phyloP scores from a whole-genome alignment of 2,888 invertebrate species.

The Sycophila texana region DNA sequence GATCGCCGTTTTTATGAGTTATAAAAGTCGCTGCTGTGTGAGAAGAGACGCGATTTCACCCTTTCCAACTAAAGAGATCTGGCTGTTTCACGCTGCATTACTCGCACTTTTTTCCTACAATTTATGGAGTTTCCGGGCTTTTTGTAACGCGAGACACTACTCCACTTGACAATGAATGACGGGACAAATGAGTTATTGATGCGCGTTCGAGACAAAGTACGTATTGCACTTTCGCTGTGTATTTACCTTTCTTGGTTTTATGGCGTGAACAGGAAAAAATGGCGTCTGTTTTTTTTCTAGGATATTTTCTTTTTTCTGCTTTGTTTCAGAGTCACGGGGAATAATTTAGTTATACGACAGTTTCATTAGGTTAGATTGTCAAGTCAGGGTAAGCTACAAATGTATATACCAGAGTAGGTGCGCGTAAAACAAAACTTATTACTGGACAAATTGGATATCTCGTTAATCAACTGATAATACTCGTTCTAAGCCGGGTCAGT shows the following conservation, averaged over 20 bases:
- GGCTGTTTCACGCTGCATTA: conserved; percentile 30
- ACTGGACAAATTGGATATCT: conserved; percentile 38
- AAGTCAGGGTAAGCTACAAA: conserved; percentile 1
- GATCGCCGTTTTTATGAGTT: conserved; percentile 35
- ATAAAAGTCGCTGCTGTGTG: conserved; percentile 44
- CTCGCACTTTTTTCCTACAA: conserved; percentile 18
- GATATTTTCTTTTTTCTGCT: too few species aligned
- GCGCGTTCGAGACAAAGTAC: background rate
- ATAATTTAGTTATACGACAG: conserved; percentile 6
- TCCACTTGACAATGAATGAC: conserved; percentile 20
- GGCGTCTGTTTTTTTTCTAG: too few species aligned
- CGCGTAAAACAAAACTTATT: conserved; percentile 21
- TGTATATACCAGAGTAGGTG: background rate
- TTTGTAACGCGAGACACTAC: conserved; percentile 1
- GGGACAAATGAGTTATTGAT: conserved; percentile 4
- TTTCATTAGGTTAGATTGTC: conserved; percentile 20
- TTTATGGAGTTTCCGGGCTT: conserved; percentile 33
- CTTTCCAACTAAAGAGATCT: conserved; percentile 20
- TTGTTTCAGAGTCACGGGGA: background rate
- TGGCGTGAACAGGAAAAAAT: conserved; percentile 2
- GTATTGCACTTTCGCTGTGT: background rate
- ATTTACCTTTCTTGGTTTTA: too few species aligned
- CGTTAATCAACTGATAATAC: conserved; percentile 24
- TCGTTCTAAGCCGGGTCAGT: conserved; percentile 27
- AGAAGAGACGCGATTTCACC: background rate